Evolutionary conservation across 2,113 vertebrate genomes (phyloP).

Genomic region (Cricetomys ansorgei): DNA sequence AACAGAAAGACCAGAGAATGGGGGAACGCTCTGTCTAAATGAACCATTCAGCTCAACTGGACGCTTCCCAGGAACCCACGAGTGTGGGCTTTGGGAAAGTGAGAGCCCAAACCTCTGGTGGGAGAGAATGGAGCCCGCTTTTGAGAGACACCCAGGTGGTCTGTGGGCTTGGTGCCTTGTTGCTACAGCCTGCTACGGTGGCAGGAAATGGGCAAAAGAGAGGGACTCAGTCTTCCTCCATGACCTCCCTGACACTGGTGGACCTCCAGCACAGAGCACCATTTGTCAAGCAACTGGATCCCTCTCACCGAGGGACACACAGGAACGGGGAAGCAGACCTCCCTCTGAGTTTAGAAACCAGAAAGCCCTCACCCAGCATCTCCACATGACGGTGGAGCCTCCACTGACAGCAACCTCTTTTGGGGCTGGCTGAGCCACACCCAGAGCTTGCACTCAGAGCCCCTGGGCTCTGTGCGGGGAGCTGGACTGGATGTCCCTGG

Average conservation of each 20-base stretch:
- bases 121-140: background rate
- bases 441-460: background rate
- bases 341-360: background rate
- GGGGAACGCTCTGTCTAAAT: background rate
- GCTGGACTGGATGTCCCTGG: background rate
- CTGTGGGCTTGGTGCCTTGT: background rate
- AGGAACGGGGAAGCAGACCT: background rate
- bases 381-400: rapidly evolving
- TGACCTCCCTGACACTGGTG: no score
- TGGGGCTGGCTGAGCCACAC: background rate
- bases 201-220: background rate
- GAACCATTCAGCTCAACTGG: background rate
- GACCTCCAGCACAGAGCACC: background rate
- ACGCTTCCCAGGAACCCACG: background rate
- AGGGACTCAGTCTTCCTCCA: background rate
- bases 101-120: background rate
- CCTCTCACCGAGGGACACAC: background rate
- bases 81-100: background rate
- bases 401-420: background rate
- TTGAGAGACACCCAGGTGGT: background rate
- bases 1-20: background rate
- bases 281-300: background rate
- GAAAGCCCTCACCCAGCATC: rapidly evolving
- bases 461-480: background rate
- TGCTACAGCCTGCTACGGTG: rapidly evolving